Percentiles rank a stretch among this genome's conserved stretches.
Conservation (phyloP, 2,888 invertebrate species). For the Endotricha flammealis region DNA sequence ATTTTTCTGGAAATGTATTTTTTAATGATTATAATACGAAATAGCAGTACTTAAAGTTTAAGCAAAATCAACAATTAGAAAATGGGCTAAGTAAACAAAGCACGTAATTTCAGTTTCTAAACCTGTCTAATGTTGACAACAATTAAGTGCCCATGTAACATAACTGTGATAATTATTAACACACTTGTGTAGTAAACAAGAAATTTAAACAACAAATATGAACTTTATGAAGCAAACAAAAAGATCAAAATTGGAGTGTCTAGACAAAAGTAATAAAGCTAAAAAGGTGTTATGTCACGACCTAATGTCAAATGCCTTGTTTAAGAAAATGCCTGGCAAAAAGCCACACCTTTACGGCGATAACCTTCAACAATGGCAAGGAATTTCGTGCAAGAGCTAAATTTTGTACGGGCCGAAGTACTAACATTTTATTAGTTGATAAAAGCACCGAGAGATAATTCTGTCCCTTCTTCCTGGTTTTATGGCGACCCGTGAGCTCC, state of each 20-base stretch:
- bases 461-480: conserved; percentile 38
- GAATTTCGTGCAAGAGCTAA: conserved; percentile 46
- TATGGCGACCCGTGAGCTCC: conserved; percentile 31
- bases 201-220: no score
- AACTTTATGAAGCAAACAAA: neutral
- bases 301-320: conserved; percentile 6
- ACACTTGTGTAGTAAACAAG: no score
- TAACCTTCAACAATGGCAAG: conserved; percentile 31
- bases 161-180: neutral
- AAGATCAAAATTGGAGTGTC: neutral
- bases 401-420: conserved; percentile 39
- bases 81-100: no score
- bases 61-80: no score
- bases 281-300: no score
- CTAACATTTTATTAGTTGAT: conserved; percentile 30
- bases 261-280: neutral
- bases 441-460: conserved; percentile 28
- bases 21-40: no score
- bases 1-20: no score
- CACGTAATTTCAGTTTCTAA: no score
- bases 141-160: neutral
- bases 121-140: neutral
- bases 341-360: conserved; percentile 27
- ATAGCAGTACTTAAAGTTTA: no score
- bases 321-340: conserved; percentile 10